phyloP scores from a whole-genome alignment of 1,140 invertebrate genomes.

The Drosophila mauritiana region DNA sequence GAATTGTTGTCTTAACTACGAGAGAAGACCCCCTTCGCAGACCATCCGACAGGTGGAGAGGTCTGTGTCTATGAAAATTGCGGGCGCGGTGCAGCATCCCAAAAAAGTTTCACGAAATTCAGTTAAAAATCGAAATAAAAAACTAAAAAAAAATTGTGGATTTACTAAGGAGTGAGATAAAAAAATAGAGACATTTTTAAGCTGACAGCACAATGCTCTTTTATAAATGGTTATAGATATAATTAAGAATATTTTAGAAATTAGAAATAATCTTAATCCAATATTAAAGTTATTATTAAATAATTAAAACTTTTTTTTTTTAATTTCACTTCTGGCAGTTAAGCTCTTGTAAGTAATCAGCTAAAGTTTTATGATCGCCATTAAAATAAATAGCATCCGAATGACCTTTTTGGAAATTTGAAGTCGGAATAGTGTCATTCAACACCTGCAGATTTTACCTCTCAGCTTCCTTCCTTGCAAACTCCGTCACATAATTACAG shows the following conservation, averaged over 20 bases:
- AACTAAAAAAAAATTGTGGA: constrained; percentile 46
- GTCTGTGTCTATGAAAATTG: constrained; percentile 47
- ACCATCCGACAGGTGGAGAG: constrained; percentile 12
- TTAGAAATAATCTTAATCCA: no score
- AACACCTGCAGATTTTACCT: constrained; percentile 2
- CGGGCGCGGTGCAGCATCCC: constrained; percentile 31
- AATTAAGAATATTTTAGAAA: no score
- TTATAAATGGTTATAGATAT: background rate
- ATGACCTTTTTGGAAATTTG: background rate
- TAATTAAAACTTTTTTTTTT: background rate
- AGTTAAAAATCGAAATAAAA: constrained; percentile 65
- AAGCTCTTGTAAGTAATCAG: background rate
- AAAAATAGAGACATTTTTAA: background rate
- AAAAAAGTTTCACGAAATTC: constrained; percentile 73
- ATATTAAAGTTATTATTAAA: no score
- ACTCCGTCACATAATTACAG: constrained; percentile 22
- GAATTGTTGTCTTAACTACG: constrained; percentile 82
- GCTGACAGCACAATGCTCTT: background rate
- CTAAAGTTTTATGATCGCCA: background rate
- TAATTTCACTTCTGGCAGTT: background rate
- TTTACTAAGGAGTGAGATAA: constrained; percentile 1
- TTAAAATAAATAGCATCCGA: background rate
- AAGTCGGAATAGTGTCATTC: background rate
- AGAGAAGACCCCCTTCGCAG: constrained; percentile 38
- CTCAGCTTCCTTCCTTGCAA: constrained; percentile 14